Conservation (phyloP, 2,888 invertebrate species). For the Ichneumon xanthorius region DNA sequence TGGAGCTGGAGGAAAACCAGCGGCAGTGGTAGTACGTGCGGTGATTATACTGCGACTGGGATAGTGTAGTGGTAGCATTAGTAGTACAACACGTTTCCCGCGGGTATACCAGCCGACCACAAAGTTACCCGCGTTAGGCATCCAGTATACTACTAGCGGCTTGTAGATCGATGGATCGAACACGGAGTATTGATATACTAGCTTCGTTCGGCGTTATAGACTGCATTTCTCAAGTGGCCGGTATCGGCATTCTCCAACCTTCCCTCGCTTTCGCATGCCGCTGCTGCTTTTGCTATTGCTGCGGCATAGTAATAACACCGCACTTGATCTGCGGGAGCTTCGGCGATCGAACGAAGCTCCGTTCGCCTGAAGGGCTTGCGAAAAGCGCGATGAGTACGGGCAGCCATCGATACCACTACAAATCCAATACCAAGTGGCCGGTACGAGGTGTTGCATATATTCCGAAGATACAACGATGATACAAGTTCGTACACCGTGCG, state of each 20-base stretch:
- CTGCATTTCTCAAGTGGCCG: slow-evolving; percentile 15
- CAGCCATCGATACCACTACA: slow-evolving; percentile 28
- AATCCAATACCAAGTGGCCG: not conserved
- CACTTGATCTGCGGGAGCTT: slow-evolving; percentile 34
- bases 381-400: slow-evolving; percentile 21
- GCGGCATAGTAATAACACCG: not conserved
- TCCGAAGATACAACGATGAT: slow-evolving; percentile 33
- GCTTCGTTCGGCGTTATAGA: not conserved
- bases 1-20: slow-evolving; percentile 6
- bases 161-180: slow-evolving; percentile 26
- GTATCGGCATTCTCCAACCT: slow-evolving; percentile 7
- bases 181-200: slow-evolving; percentile 23
- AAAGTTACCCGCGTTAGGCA: slow-evolving; percentile 35
- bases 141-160: not conserved
- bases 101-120: not conserved
- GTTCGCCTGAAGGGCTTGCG: not conserved
- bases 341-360: slow-evolving; percentile 9
- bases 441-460: not conserved
- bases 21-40: slow-evolving; percentile 2
- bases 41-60: not conserved
- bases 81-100: not conserved
- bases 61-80: not conserved
- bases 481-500: slow-evolving; percentile 1
- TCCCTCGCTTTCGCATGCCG: slow-evolving; percentile 30
- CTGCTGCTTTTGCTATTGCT: not conserved